Evolutionary conservation across 2,797 vertebrate genomes (phyloP).

Genomic region (Pachyuromys duprasi): DNA sequence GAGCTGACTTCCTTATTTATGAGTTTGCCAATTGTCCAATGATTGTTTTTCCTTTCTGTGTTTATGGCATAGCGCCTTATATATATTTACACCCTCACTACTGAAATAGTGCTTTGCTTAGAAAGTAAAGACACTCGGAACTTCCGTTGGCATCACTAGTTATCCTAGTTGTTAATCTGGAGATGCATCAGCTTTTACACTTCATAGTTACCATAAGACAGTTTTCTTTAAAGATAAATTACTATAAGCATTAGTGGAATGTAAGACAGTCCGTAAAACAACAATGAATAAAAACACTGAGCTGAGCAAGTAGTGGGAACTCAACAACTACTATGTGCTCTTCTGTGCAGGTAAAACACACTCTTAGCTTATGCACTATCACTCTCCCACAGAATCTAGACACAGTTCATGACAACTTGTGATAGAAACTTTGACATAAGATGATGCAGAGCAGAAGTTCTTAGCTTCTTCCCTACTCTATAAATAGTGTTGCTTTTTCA

Average conservation of each 20-base stretch:
- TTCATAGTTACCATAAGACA: not conserved
- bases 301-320: not conserved
- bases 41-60: constrained; percentile 2
- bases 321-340: not conserved
- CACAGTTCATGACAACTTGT: not conserved
- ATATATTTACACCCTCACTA: not conserved
- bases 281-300: not conserved
- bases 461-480: not conserved
- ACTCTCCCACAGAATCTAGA: not conserved
- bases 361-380: not conserved
- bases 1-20: not conserved
- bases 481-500: not conserved
- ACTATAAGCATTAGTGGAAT: not conserved
- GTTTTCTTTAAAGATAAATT: constrained; percentile 36
- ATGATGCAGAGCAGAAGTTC: not conserved
- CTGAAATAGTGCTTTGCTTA: not conserved
- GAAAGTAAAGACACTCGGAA: not conserved
- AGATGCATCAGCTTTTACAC: not conserved
- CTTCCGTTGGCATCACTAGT: not conserved
- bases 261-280: not conserved
- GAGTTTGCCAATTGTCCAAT: not conserved
- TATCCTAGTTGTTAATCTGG: constrained; percentile 6
- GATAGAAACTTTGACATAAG: not conserved
- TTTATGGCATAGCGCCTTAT: not conserved
- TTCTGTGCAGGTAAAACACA: not conserved